A percentile compares a stretch with the other conserved stretches of the same genome.
Evolutionary conservation across 2,797 vertebrate genomes (phyloP).

Genomic region (Sebastes itinus): DNA sequence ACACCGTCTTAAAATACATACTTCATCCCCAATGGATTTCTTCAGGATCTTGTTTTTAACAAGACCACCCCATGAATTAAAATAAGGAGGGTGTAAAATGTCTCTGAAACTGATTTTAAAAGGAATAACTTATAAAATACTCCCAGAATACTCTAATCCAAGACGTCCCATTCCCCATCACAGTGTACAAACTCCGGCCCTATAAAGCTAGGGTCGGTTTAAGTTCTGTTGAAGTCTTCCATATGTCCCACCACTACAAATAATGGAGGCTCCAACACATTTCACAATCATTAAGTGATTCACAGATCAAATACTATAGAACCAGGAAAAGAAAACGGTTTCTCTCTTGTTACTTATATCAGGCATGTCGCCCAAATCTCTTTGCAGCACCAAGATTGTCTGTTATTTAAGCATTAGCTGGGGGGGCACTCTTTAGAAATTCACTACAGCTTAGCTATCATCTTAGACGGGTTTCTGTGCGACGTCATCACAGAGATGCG

Average conservation of each 20-base stretch:
- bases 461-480: background rate
- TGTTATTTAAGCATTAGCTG: slow-evolving; percentile 37
- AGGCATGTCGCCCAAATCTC: slow-evolving; percentile 27
- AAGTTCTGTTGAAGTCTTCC: slow-evolving; percentile 19
- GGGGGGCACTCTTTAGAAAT: background rate
- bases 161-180: slow-evolving; percentile 16
- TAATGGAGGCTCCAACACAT: slow-evolving; percentile 49
- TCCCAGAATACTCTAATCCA: slow-evolving; percentile 38
- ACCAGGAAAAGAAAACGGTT: slow-evolving; percentile 24
- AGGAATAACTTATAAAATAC: slow-evolving; percentile 33
- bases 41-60: slow-evolving; percentile 6
- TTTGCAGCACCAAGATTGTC: slow-evolving; percentile 53
- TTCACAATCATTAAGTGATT: slow-evolving; percentile 60
- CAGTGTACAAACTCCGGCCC: slow-evolving; percentile 50
- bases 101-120: slow-evolving; percentile 23
- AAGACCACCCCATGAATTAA: background rate
- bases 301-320: slow-evolving; percentile 61
- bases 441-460: background rate
- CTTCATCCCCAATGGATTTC: slow-evolving; percentile 1
- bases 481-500: too few relatives aligned
- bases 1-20: slow-evolving; percentile 13
- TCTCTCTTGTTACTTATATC: background rate
- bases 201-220: slow-evolving; percentile 79
- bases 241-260: slow-evolving; percentile 42
- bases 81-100: slow-evolving; percentile 1